A percentile compares a stretch with the other conserved stretches of the same genome.
Evolutionary conservation across 2,888 invertebrate genomes (phyloP).

Genomic region (Xestia ashworthii): DNA sequence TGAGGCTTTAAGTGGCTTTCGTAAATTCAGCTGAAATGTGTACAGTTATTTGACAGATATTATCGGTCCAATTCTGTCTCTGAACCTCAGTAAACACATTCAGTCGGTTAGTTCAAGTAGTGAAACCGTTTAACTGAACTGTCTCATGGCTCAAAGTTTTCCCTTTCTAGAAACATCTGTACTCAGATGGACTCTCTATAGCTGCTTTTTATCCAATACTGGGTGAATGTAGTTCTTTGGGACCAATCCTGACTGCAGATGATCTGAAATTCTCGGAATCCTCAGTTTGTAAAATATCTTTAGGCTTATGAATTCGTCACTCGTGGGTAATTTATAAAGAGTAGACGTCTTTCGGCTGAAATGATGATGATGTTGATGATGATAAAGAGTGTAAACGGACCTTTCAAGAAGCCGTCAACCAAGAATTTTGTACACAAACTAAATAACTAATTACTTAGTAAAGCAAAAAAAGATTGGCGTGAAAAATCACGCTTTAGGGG

Average conservation of each 20-base stretch:
- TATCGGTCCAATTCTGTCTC: neutral
- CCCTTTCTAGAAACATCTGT: slow-evolving; percentile 9
- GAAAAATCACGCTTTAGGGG: no score
- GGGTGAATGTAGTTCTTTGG: slow-evolving; percentile 3
- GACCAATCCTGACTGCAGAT: neutral
- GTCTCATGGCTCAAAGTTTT: slow-evolving; percentile 17
- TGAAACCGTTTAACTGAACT: slow-evolving; percentile 6
- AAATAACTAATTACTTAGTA: no score
- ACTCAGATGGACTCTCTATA: neutral
- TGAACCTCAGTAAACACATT: slow-evolving; percentile 16
- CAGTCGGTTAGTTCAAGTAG: neutral
- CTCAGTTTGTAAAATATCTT: slow-evolving; percentile 6
- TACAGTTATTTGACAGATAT: neutral
- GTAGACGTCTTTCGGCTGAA: no score
- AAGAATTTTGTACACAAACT: no score
- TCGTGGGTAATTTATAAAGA: no score
- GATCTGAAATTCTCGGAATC: neutral
- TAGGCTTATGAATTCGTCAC: no score
- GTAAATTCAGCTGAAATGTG: slow-evolving; percentile 16
- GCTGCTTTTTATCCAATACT: slow-evolving; percentile 2
- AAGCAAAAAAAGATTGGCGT: no score
- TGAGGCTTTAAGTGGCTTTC: slow-evolving; percentile 2
- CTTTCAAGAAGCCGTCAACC: no score
- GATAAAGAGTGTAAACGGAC: no score
- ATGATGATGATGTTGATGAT: no score